A percentile compares a stretch with the other conserved stretches of the same genome.
phyloP scores from a whole-genome alignment of 2,113 vertebrate species.

The Haemorhous mexicanus region DNA sequence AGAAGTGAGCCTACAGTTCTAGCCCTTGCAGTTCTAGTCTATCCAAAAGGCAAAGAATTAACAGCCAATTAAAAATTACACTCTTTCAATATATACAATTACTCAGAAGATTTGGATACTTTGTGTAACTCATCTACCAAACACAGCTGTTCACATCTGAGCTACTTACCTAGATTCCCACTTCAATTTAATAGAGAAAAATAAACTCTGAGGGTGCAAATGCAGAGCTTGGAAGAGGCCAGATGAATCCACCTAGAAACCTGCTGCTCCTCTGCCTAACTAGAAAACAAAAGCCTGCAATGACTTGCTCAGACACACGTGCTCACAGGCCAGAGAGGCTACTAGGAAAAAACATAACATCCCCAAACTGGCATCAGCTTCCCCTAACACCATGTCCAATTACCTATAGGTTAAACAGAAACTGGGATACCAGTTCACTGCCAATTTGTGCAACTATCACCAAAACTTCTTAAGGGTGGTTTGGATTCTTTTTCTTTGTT shows the following conservation, averaged over 20 bases:
- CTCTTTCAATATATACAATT: not conserved
- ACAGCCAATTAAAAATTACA: not conserved
- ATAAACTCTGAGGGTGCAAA: not conserved
- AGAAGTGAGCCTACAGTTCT: not conserved
- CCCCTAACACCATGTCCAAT: not conserved
- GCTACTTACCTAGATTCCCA: not conserved
- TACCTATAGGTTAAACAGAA: not conserved
- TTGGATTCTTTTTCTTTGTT: not conserved
- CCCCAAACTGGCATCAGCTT: not conserved
- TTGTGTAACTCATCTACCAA: not conserved
- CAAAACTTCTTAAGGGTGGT: not conserved
- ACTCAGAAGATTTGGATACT: not conserved
- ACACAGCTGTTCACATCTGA: not conserved
- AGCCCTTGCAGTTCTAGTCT: slow-evolving; percentile 2
- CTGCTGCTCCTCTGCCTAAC: not conserved
- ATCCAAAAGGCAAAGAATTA: not conserved
- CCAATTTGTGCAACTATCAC: not conserved
- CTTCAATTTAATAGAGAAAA: not conserved
- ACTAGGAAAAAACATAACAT: not conserved
- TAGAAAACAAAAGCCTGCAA: not conserved
- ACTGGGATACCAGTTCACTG: not conserved
- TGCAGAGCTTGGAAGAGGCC: not conserved
- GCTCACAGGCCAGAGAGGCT: not conserved
- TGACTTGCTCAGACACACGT: not conserved
- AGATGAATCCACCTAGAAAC: not conserved